These are phyloP conservation scores for Pyrrhosoma nymphula DNA, from an alignment of 2,888 invertebrate species.

Conservation along the genomic window DNA sequence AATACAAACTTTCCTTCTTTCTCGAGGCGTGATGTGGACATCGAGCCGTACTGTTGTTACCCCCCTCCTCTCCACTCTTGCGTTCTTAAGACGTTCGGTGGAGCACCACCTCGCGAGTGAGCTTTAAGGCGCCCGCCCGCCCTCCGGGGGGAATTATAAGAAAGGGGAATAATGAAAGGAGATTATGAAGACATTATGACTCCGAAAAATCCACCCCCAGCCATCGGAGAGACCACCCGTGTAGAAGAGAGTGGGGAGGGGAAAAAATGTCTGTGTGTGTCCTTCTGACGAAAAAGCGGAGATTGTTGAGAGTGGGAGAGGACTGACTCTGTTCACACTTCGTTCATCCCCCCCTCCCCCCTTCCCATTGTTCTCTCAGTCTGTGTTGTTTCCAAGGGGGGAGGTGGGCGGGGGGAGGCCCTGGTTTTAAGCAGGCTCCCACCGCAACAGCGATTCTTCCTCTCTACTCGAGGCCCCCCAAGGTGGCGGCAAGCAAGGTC, in stretches of 20 bases:
- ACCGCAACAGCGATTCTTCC: too few species aligned
- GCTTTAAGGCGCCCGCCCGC: too few species aligned
- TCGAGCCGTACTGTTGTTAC: too few species aligned
- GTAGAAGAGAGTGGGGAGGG: background rate
- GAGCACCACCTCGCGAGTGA: too few species aligned
- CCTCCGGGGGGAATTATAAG: background rate
- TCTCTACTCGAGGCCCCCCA: too few species aligned
- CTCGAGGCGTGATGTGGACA: too few species aligned
- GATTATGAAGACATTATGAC: conserved; percentile 33
- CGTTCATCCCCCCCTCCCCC: too few species aligned
- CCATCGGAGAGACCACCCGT: background rate
- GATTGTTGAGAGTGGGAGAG: too few species aligned
- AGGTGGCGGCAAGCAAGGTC: background rate
- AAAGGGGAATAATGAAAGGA: background rate
- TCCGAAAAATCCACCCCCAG: background rate
- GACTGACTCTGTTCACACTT: too few species aligned
- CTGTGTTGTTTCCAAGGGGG: too few species aligned
- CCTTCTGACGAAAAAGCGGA: background rate
- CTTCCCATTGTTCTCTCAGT: background rate
- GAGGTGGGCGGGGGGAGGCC: background rate
- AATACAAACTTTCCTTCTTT: background rate
- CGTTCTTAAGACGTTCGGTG: too few species aligned
- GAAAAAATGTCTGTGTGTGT: background rate
- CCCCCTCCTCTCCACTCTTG: too few species aligned
- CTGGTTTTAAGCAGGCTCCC: background rate